phyloP scores from a whole-genome alignment of 2,888 invertebrate genomes.

The Drosophila neotestacea region DNA sequence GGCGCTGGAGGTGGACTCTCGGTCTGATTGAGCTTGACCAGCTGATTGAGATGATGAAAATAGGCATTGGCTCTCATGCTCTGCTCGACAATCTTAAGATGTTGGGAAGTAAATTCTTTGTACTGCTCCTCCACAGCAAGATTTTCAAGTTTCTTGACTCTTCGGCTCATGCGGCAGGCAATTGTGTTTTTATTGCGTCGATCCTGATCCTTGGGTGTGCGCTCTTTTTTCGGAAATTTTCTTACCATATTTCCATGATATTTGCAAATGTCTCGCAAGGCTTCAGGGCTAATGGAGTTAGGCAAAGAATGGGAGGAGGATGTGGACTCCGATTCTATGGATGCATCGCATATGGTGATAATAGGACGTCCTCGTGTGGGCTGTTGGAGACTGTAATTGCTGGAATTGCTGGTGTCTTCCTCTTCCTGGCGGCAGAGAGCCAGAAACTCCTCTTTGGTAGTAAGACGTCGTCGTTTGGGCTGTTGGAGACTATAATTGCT shows the following conservation, averaged over 20 bases:
- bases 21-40: constrained; percentile 40
- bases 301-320: constrained; percentile 51
- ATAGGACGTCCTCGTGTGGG: constrained; percentile 54
- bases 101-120: constrained; percentile 66
- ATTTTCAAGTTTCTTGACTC: constrained; percentile 81
- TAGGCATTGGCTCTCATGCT: constrained; percentile 72
- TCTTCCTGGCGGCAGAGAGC: constrained; percentile 33
- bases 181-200: constrained; percentile 83
- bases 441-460: constrained; percentile 54
- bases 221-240: constrained; percentile 81
- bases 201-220: constrained; percentile 82
- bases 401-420: constrained; percentile 55
- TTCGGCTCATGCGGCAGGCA: constrained; percentile 82
- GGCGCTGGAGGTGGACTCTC: constrained; percentile 16
- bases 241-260: constrained; percentile 83
- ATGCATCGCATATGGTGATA: constrained; percentile 30
- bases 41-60: constrained; percentile 69
- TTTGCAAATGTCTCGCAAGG: constrained; percentile 75
- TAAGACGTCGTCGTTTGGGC: constrained; percentile 55
- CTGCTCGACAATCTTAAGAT: constrained; percentile 69
- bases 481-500: constrained; percentile 46
- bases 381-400: constrained; percentile 40
- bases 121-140: constrained; percentile 80
- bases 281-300: constrained; percentile 59
- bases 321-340: constrained; percentile 40